Conservation (phyloP, 2,888 invertebrate genomes). For the Xestoiulus laeticollis region DNA sequence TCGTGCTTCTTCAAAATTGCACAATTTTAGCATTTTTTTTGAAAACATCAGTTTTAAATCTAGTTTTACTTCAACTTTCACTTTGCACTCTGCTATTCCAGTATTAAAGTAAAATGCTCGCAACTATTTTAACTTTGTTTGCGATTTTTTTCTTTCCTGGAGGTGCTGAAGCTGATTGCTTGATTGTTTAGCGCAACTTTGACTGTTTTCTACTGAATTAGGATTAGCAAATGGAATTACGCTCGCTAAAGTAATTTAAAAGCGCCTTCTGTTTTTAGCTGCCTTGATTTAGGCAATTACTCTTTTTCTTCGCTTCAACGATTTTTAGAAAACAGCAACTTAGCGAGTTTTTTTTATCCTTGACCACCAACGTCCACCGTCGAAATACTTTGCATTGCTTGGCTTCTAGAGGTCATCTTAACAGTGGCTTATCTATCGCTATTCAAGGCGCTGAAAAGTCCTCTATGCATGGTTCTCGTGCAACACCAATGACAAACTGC, state of each 20-base stretch:
- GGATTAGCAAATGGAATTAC: slow-evolving; percentile 37
- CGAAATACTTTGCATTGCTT: neutral
- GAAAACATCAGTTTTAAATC: neutral
- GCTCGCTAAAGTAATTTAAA: slow-evolving; percentile 29
- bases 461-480: neutral
- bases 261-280: slow-evolving; percentile 29
- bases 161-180: slow-evolving; percentile 23
- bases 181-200: slow-evolving; percentile 3
- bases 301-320: neutral
- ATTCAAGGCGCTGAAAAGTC: neutral
- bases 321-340: slow-evolving; percentile 24
- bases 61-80: neutral
- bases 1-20: neutral
- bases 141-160: neutral
- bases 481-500: neutral
- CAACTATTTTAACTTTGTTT: neutral
- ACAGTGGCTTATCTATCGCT: neutral
- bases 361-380: neutral
- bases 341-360: neutral
- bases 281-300: neutral
- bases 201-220: neutral
- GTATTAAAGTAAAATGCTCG: neutral
- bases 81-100: neutral
- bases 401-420: slow-evolving; percentile 7
- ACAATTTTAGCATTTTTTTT: neutral